phyloP scores from a whole-genome alignment of 2,888 invertebrate species.

The Agriopis leucophaearia region DNA sequence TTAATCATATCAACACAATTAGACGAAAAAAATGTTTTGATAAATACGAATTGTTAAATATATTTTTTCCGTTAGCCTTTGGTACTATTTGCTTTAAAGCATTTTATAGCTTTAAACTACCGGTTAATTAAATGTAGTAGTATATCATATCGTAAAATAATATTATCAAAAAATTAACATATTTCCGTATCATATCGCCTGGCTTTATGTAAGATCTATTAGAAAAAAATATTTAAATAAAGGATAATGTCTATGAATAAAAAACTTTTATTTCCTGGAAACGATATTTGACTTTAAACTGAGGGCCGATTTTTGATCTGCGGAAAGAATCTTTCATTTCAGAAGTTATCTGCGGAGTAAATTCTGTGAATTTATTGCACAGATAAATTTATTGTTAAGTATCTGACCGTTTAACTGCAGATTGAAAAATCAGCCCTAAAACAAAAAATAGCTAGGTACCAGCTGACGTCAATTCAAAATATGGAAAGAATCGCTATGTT shows the following conservation, averaged over 20 bases:
- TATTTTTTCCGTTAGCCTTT: conserved; percentile 22
- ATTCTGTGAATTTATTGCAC: too few species aligned
- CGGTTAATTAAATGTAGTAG: neutral
- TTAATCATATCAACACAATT: conserved; percentile 42
- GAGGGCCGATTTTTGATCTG: too few species aligned
- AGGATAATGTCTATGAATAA: conserved; percentile 48
- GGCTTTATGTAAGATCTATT: conserved; percentile 70
- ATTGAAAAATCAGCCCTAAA: too few species aligned
- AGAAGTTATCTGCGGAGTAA: too few species aligned
- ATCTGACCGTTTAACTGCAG: too few species aligned
- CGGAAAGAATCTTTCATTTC: too few species aligned
- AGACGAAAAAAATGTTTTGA: conserved; percentile 4
- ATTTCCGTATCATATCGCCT: conserved; percentile 56
- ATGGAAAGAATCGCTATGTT: conserved; percentile 58
- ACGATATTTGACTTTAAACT: too few species aligned
- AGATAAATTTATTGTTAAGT: too few species aligned
- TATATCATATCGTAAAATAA: conserved; percentile 13
- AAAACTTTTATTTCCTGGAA: conserved; percentile 27
- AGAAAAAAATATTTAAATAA: conserved; percentile 69
- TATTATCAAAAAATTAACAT: conserved; percentile 35
- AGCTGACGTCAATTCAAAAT: conserved; percentile 53
- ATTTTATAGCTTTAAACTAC: conserved; percentile 36
- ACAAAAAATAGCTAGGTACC: neutral
- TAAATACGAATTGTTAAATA: neutral
- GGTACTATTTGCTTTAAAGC: conserved; percentile 38